Evolutionary conservation across 1,140 invertebrate genomes (phyloP), one percentile per base, ranked within the genome.

Genomic region (Odontomachus brunneus): DNA sequence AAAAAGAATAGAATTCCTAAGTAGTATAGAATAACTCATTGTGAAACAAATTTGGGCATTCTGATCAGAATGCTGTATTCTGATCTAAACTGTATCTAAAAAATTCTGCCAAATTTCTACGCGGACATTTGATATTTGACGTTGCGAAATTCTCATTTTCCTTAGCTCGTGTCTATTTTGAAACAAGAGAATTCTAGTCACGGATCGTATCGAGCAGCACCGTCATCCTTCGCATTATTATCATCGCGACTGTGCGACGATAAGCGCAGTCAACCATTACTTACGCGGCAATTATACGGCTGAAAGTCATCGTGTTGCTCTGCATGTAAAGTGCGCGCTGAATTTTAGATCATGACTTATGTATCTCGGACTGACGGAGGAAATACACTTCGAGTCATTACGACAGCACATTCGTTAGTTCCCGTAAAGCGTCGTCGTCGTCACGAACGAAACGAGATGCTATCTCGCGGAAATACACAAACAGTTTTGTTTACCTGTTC

Each of bases 231-330:
- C 55, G 72, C 85, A 82, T 90, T 89, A 87, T 75, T 86, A 88
- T 88, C 86, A 87, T 87, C 80, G 86, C 82, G 49, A 81, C 75
- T 73, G 90, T 89, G 86, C 82, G 53, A 81, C 75, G 81, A 91
- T 90, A 85, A 89, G 85, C 87, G 73, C 83, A 80, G 84, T 82
- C 84, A 76, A 75, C 86, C 85, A 87, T 89, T 85, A 84, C 57
- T 89, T 84, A 87, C 85, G 67, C 65, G 72, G 59, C 63, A 59
- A 88, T 88, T 87, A 84, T 81, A 78, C 82, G 49, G 19, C 63
- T 67, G 67, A 86, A 83, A 83, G 62, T 48, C 69, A 74, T 69
- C 48, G 51, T 57, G 82, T 53, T 29, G 82, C 69, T 72, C 78
- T 38, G 69, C 67, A 82, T 80, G 65, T 57, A 82, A 82, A 82